Evolutionary conservation across 2,113 vertebrate species (phyloP).

Genomic region (Onychostoma macrolepis): DNA sequence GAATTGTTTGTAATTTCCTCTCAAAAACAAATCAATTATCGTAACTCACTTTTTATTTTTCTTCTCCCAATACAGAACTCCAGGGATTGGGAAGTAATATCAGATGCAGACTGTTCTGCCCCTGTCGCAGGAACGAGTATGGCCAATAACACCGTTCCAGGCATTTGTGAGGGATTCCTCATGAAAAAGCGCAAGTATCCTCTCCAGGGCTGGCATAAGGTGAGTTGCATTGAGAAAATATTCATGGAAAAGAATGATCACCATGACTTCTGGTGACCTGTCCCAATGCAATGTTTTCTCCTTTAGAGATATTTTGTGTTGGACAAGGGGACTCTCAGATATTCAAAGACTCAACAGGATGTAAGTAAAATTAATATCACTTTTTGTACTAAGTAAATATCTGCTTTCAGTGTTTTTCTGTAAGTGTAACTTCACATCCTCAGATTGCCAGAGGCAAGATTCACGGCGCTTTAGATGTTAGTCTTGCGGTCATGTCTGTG

Average conservation of each 20-base stretch:
- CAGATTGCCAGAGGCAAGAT: conserved; percentile 88
- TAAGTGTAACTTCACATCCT: not conserved
- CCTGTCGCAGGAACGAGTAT: conserved; percentile 52
- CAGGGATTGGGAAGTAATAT: conserved; percentile 89
- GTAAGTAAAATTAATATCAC: conserved; percentile 74
- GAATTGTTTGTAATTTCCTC: not conserved
- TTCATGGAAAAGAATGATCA: not conserved
- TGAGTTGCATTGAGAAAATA: conserved; percentile 55
- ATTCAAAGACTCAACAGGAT: conserved; percentile 86
- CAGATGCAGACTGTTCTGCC: conserved; percentile 69
- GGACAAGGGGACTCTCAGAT: conserved; percentile 86
- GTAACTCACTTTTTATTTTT: not conserved
- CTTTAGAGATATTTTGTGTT: conserved; percentile 87
- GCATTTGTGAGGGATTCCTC: conserved; percentile 87
- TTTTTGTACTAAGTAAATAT: not conserved
- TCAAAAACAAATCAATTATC: not conserved
- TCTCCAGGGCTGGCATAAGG: conserved; percentile 96
- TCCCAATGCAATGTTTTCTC: conserved; percentile 16
- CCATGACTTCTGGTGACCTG: not conserved
- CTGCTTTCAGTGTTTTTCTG: not conserved
- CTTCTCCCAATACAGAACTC: conserved; percentile 69
- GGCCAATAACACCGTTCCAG: conserved; percentile 67
- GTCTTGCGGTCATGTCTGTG: conserved; percentile 89
- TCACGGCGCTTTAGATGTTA: conserved; percentile 87
- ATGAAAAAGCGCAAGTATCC: conserved; percentile 96